Evolutionary conservation across 1,140 invertebrate species (phyloP).

Genomic region (Hydropsyche tenuis): DNA sequence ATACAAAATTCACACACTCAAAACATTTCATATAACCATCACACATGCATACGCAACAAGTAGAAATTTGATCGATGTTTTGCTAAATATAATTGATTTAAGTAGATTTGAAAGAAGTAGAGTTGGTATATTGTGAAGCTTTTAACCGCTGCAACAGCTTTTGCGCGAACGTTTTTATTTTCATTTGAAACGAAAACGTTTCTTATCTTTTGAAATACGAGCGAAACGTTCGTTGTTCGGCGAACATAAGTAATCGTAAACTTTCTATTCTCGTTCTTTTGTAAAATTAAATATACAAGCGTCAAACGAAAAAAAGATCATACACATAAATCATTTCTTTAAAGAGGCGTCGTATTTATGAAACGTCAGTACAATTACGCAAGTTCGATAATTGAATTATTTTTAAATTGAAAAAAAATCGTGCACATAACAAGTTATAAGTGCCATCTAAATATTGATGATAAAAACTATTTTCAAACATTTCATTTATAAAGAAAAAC

Average conservation of each 20-base stretch:
- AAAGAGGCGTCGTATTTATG: too few relatives aligned
- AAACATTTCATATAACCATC: background rate
- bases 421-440: too few relatives aligned
- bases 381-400: too few relatives aligned
- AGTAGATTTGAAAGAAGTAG: too few relatives aligned
- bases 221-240: background rate
- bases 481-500: too few relatives aligned
- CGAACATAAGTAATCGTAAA: background rate
- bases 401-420: too few relatives aligned
- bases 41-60: background rate
- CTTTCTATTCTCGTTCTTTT: conserved; percentile 9
- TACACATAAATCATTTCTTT: background rate
- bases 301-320: too few relatives aligned
- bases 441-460: too few relatives aligned
- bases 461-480: too few relatives aligned
- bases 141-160: background rate
- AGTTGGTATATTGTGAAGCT: background rate
- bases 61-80: background rate
- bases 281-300: background rate
- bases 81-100: background rate
- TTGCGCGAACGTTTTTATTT: background rate
- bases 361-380: too few relatives aligned
- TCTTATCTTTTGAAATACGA: conserved; percentile 9
- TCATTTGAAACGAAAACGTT: background rate
- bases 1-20: background rate